phyloP scores from a whole-genome alignment of 2,888 invertebrate genomes.

The Nebria salina region DNA sequence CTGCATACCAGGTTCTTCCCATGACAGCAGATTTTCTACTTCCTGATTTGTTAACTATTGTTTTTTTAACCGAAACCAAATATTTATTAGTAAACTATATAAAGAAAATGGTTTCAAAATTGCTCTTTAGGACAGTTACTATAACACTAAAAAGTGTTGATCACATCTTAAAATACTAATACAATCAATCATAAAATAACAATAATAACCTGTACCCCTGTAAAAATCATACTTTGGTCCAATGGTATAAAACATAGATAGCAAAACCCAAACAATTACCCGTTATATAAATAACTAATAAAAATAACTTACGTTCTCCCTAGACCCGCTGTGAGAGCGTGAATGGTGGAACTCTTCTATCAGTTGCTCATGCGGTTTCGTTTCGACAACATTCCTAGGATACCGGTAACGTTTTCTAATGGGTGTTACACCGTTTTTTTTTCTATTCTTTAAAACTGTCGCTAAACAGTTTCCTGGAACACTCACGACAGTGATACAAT shows the following conservation, averaged over 20 bases:
- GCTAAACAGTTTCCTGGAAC: constrained; percentile 17
- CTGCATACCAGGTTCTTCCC: background rate
- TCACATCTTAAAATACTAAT: too few species aligned
- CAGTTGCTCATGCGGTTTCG: constrained; percentile 76
- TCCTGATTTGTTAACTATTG: constrained; percentile 4
- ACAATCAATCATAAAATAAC: too few species aligned
- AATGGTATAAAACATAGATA: too few species aligned
- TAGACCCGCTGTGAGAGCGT: constrained; percentile 47
- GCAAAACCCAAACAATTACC: too few species aligned
- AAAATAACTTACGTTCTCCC: background rate
- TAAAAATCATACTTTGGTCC: too few species aligned
- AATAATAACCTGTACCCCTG: too few species aligned
- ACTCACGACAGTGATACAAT: constrained; percentile 29
- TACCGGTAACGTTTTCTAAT: constrained; percentile 71
- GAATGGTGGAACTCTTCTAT: constrained; percentile 67
- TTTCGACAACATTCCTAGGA: constrained; percentile 71
- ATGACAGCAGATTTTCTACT: background rate
- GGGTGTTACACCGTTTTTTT: constrained; percentile 70
- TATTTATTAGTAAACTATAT: background rate
- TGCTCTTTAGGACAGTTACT: background rate
- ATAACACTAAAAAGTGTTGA: too few species aligned
- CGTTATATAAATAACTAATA: too few species aligned
- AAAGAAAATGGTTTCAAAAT: background rate
- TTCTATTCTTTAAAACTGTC: constrained; percentile 58
- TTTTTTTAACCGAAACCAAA: constrained; percentile 3